These are phyloP conservation scores for Suncus etruscus DNA, from an alignment of 2,113 vertebrate species.

Conservation along the genomic window DNA sequence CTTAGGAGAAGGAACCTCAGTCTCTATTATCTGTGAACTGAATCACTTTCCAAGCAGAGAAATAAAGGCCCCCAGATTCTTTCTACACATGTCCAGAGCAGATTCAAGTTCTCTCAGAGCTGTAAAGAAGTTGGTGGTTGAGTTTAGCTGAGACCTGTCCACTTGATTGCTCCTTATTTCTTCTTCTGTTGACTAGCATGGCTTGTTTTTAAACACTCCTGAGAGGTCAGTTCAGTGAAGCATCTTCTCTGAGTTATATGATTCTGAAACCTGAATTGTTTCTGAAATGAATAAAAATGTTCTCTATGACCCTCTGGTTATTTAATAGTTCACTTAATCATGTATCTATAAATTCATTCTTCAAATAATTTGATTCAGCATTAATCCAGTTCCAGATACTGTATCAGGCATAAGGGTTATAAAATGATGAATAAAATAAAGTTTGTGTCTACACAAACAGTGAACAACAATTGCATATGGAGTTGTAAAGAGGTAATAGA, in stretches of 20 bases:
- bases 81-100: not conserved
- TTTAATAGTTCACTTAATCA: not conserved
- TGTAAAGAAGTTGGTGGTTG: not conserved
- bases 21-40: not conserved
- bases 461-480: not conserved
- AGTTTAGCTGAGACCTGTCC: not conserved
- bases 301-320: not conserved
- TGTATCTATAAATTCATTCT: not conserved
- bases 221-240: not conserved
- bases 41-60: not conserved
- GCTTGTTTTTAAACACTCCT: not conserved
- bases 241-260: not conserved
- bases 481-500: not conserved
- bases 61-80: not conserved
- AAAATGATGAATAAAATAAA: not conserved
- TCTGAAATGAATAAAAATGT: not conserved
- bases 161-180: not conserved
- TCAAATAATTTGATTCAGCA: not conserved
- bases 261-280: not conserved
- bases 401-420: not conserved
- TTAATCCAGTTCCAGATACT: not conserved
- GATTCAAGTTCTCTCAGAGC: too few species aligned
- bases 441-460: not conserved
- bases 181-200: not conserved
- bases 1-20: slow-evolving; percentile 40